Percentiles rank a stretch among this genome's conserved stretches.
These are phyloP conservation scores for Lordiphosa stackelbergi DNA, from an alignment of 1,140 invertebrate species.

Conservation along the genomic window DNA sequence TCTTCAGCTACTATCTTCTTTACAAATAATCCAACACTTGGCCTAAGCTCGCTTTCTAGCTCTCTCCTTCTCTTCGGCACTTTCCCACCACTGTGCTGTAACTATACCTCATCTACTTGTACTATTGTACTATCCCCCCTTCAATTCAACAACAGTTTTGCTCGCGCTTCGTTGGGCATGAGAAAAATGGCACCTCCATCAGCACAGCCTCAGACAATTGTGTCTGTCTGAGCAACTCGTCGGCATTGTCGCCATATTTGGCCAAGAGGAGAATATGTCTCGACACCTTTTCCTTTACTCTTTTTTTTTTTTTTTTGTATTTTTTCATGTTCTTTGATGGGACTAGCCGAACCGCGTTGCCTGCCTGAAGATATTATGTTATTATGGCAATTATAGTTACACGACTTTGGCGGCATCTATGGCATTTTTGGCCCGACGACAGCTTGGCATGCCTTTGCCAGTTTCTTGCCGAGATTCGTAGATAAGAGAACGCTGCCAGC, in stretches of 20 bases:
- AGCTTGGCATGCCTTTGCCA: conserved; percentile 41
- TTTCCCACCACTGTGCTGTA: conserved; percentile 18
- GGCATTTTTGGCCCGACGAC: conserved; percentile 58
- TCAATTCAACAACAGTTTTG: conserved; percentile 40
- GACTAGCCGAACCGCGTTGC: conserved; percentile 4
- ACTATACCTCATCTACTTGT: not conserved
- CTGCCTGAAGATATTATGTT: conserved; percentile 64
- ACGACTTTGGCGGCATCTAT: conserved; percentile 67
- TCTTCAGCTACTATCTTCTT: no score
- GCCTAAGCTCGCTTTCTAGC: no score
- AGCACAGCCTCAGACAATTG: conserved; percentile 37
- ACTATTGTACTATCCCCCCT: conserved; percentile 7
- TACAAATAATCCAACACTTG: no score
- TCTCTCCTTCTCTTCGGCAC: not conserved
- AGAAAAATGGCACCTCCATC: conserved; percentile 62
- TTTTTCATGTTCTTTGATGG: conserved; percentile 12
- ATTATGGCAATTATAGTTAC: conserved; percentile 75
- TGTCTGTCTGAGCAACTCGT: conserved; percentile 33
- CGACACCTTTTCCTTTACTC: conserved; percentile 52
- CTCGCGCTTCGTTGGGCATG: conserved; percentile 57
- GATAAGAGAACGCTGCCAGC: conserved; percentile 22
- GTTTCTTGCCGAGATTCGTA: conserved; percentile 29
- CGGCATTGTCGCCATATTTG: conserved; percentile 32
- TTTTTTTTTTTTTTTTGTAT: conserved; percentile 20
- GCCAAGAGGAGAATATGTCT: conserved; percentile 47